phyloP scores from a whole-genome alignment of 2,113 vertebrate species.

The Galeopterus variegatus region DNA sequence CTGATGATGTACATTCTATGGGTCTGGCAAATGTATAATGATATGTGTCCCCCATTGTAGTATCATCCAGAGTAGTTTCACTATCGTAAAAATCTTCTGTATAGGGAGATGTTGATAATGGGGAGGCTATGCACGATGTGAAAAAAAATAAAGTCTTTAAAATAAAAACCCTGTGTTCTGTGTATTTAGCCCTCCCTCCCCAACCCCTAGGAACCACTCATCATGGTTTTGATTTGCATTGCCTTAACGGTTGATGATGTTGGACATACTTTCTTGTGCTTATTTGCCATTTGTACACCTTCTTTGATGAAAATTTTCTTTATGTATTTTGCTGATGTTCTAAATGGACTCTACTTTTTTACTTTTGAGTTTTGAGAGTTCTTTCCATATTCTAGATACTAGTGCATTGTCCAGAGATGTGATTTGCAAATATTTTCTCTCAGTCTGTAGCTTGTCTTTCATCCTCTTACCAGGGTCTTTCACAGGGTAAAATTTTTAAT shows the following conservation, averaged over 20 bases:
- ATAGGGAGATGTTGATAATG: neutral
- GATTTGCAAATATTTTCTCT: neutral
- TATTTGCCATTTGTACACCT: neutral
- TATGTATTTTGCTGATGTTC: neutral
- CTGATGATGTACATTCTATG: neutral
- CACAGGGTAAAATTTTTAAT: neutral
- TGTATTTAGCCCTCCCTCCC: neutral
- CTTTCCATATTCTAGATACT: neutral
- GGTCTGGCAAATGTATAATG: neutral
- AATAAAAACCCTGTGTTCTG: neutral
- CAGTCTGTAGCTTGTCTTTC: neutral
- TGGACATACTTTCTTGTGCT: neutral
- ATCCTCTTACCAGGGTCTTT: neutral
- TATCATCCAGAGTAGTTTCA: neutral
- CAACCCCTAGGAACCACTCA: neutral
- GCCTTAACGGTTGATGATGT: neutral
- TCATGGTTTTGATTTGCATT: neutral
- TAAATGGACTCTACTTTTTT: neutral
- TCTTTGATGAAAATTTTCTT: neutral
- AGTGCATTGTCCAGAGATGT: neutral
- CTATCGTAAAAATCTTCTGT: neutral
- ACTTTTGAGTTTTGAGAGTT: neutral
- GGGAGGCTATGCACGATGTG: neutral
- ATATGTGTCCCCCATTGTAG: neutral
- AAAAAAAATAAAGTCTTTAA: neutral